phyloP scores from a whole-genome alignment of 1,140 invertebrate genomes.

The Papilio aristodemus region DNA sequence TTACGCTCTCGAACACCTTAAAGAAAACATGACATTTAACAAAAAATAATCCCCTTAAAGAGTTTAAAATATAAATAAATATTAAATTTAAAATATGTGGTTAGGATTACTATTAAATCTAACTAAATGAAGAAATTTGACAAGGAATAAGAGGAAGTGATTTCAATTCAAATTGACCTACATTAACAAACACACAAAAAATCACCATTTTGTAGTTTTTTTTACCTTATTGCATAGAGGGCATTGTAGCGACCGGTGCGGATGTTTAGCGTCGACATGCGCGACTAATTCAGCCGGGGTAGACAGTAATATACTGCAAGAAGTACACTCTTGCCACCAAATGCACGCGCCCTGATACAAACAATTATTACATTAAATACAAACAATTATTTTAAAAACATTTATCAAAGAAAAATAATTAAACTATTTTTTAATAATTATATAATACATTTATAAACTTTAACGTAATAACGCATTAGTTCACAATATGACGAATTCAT shows the following conservation, averaged over 20 bases:
- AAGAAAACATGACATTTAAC: background rate
- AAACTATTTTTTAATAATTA: too few relatives aligned
- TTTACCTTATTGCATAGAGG: slow-evolving; percentile 44
- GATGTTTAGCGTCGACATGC: slow-evolving; percentile 45
- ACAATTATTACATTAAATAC: background rate
- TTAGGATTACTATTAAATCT: too few relatives aligned
- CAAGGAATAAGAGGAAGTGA: too few relatives aligned
- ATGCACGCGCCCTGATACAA: slow-evolving; percentile 23
- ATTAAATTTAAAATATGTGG: too few relatives aligned
- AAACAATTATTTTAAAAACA: background rate
- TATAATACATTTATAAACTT: too few relatives aligned
- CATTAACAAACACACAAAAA: too few relatives aligned
- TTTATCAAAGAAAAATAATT: background rate
- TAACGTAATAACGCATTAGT: too few relatives aligned
- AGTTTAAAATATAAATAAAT: too few relatives aligned
- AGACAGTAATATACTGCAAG: slow-evolving; percentile 33
- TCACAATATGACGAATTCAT: too few relatives aligned
- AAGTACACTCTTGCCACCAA: slow-evolving; percentile 35
- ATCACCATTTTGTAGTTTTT: too few relatives aligned
- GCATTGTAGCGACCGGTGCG: slow-evolving; percentile 44
- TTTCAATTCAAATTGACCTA: too few relatives aligned
- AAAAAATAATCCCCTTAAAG: background rate
- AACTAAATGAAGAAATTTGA: too few relatives aligned
- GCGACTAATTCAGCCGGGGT: slow-evolving; percentile 29
- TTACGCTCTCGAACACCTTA: slow-evolving; percentile 58